phyloP scores from a whole-genome alignment of 2,797 vertebrate genomes.

The Sebastiscus tertius region DNA sequence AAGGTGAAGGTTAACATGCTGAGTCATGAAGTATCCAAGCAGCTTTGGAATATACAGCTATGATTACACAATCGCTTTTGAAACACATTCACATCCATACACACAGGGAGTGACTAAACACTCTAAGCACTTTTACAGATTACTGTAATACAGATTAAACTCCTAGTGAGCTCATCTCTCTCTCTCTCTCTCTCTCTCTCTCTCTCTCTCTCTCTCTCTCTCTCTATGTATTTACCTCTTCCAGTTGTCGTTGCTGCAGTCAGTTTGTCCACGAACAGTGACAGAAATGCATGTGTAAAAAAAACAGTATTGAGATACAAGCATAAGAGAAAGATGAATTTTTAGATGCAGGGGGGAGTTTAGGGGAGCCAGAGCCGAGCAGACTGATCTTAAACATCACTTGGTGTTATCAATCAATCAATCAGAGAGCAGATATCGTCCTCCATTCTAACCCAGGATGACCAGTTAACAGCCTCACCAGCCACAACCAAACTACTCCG shows the following conservation, averaged over 20 bases:
- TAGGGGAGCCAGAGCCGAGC: too few relatives aligned
- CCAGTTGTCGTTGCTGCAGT: slow-evolving; percentile 71
- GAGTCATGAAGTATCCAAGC: slow-evolving; percentile 37
- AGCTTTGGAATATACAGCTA: slow-evolving; percentile 37
- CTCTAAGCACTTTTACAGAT: slow-evolving; percentile 26
- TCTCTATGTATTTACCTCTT: slow-evolving; percentile 68
- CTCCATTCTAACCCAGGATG: too few relatives aligned
- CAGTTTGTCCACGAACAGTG: slow-evolving; percentile 21
- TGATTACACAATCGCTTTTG: too few relatives aligned
- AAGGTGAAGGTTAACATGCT: slow-evolving; percentile 32
- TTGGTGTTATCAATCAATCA: too few relatives aligned
- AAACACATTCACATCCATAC: neutral
- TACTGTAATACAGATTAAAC: slow-evolving; percentile 39
- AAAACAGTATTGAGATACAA: neutral
- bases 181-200: neutral
- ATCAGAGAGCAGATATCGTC: too few relatives aligned
- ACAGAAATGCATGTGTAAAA: neutral
- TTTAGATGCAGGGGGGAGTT: neutral
- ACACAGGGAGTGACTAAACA: neutral
- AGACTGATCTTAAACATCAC: too few relatives aligned
- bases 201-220: neutral
- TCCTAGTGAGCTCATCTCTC: slow-evolving; percentile 12
- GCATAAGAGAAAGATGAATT: neutral
- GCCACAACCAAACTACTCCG: too few relatives aligned
- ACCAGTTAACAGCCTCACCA: too few relatives aligned